Evolutionary conservation across 2,888 invertebrate genomes (phyloP), one percentile per base, ranked within the genome.

Genomic region (Cacoxenus indagator): DNA sequence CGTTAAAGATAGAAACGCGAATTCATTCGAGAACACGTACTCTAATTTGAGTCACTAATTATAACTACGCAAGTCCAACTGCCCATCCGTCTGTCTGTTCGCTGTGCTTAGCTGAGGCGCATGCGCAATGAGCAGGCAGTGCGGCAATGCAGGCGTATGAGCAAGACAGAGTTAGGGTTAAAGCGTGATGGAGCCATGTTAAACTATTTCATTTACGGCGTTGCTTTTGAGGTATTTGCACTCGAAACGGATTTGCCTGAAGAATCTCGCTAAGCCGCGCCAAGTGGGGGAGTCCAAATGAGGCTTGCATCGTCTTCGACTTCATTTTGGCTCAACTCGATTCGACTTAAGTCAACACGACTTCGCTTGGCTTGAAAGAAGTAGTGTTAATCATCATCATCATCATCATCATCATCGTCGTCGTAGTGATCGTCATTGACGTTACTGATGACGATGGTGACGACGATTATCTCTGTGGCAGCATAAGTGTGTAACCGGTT

Each of bases 11-110:
- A 22, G n/a, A 51, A 3, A 17, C 17, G 48, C 19, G 17, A 19
- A 17, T 4, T 17, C 22, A 48, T 51, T 22, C 9, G 19, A 17
- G 22, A 67, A 64, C 61, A 62, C 73, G 74, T 75, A 78, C 78
- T 78, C 78, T 76, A 82, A 78, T 78, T 77, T 74, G 71, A 72
- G 48, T 71, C 69, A 74, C 80, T 81, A 81, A 81, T 81, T 81
- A 81, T 78, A 78, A 75, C 75, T 65, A 62, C 69, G 68, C 62
- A 69, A 59, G 64, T 67, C 62, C n/a, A 62, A 68, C 37, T 65
- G 48, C 19, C 11, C 24, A 17, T 75, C 65, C 65, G 54, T 37
- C 69, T 51, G 48, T 48, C 64, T 59, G 43, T 67, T 70, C 65
- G 62, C 66, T 57, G 70, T 69, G 74, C 72, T 75, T 77, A 73